Conservation (phyloP, 2,797 vertebrate species). For the Periparus ater region DNA sequence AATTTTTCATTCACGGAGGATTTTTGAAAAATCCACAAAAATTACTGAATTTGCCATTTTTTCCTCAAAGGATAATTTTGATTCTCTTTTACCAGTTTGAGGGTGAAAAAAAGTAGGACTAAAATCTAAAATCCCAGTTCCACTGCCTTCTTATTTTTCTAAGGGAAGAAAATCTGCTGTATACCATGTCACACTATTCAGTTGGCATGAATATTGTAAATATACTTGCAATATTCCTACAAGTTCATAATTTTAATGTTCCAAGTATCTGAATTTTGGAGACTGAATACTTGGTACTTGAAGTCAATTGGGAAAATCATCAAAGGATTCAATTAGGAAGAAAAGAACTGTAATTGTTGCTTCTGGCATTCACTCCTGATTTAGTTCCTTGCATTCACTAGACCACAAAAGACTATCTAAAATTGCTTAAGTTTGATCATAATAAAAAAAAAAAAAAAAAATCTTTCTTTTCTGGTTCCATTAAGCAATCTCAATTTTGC, state of each 20-base stretch:
- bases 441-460: not conserved
- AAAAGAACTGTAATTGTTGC: constrained; percentile 5
- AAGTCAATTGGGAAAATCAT: not conserved
- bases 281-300: not conserved
- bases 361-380: constrained; percentile 16
- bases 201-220: not conserved
- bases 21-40: not conserved
- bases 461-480: constrained; percentile 36
- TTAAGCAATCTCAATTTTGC: constrained; percentile 41
- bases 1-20: not conserved
- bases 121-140: not conserved
- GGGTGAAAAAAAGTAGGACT: not conserved
- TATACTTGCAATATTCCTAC: not conserved
- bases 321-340: constrained; percentile 15
- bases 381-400: not conserved
- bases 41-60: not conserved
- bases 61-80: not conserved
- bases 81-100: not conserved
- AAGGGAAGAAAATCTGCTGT: not conserved
- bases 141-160: not conserved
- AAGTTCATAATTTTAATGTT: not conserved
- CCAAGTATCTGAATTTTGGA: not conserved
- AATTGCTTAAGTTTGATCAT: constrained; percentile 20
- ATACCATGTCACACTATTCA: not conserved
- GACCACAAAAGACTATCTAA: not conserved